Evolutionary conservation across 92 coral and sea anemone species (phyloP).

Genomic region (Siderastrea siderea): DNA sequence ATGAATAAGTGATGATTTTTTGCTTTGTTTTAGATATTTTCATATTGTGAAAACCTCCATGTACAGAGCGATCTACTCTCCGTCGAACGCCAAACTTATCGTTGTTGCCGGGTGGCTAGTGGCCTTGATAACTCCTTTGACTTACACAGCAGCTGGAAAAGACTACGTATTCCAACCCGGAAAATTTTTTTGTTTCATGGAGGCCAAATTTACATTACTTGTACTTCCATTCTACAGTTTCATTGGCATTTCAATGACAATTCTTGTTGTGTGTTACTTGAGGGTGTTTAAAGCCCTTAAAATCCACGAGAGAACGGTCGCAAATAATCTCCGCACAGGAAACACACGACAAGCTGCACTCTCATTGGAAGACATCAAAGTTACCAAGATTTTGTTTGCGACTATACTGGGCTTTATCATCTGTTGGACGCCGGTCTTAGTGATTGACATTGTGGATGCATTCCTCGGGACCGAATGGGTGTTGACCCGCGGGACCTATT

Average conservation of each 20-base stretch:
- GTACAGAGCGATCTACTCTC: conserved; percentile 44
- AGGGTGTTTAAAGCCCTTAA: conserved; percentile 56
- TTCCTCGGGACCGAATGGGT: conserved; percentile 26
- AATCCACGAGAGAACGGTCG: conserved; percentile 53
- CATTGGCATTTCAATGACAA: conserved; percentile 45
- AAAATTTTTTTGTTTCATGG: conserved; percentile 60
- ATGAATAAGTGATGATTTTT: not conserved
- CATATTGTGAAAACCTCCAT: conserved; percentile 50
- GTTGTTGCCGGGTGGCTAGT: conserved; percentile 31
- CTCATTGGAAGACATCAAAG: conserved; percentile 66
- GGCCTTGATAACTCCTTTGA: conserved; percentile 30
- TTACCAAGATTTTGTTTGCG: conserved; percentile 69
- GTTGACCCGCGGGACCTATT: conserved; percentile 55
- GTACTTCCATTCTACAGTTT: conserved; percentile 37
- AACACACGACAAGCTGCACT: conserved; percentile 19
- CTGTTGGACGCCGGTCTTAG: conserved; percentile 75
- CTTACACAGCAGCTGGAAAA: conserved; percentile 50
- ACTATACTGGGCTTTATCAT: conserved; percentile 62
- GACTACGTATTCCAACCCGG: conserved; percentile 65
- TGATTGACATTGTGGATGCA: conserved; percentile 49
- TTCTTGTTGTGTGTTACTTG: conserved; percentile 48
- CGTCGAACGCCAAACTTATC: conserved; percentile 35
- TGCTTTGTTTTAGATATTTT: conserved; percentile 30
- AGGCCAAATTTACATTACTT: conserved; percentile 37
- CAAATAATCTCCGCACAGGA: conserved; percentile 21